These are phyloP conservation scores for Ptychoptera contaminata DNA, from an alignment of 2,888 invertebrate genomes.

Conservation along the genomic window DNA sequence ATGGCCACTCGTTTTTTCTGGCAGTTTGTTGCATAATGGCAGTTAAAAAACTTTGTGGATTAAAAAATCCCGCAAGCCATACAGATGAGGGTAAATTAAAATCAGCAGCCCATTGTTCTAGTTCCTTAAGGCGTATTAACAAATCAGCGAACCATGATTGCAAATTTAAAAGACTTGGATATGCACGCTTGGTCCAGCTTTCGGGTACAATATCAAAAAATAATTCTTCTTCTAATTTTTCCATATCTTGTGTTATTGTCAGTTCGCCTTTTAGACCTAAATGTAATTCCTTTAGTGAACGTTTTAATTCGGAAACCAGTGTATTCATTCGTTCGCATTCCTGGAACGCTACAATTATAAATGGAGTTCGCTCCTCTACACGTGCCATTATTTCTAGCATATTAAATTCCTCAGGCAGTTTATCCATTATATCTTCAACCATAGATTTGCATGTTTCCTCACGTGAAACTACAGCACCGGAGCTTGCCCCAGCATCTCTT, in stretches of 20 bases:
- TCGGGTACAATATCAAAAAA: constrained; percentile 82
- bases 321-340: constrained; percentile 92
- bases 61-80: constrained; percentile 92
- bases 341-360: constrained; percentile 78
- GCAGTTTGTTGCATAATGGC: constrained; percentile 97
- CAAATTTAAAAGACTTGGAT: constrained; percentile 71
- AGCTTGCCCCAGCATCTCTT: constrained; percentile 56
- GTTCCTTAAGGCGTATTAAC: constrained; percentile 56
- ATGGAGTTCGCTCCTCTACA: constrained; percentile 80
- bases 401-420: constrained; percentile 78
- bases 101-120: constrained; percentile 79
- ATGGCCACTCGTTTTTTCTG: constrained; percentile 87
- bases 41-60: constrained; percentile 90
- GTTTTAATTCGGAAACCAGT: constrained; percentile 62
- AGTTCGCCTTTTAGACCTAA: constrained; percentile 86
- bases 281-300: constrained; percentile 71
- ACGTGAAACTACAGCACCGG: constrained; percentile 44
- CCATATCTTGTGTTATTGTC: constrained; percentile 87
- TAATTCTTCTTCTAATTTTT: constrained; percentile 66
- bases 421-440: constrained; percentile 76
- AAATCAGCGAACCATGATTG: constrained; percentile 82
- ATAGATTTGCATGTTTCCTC: constrained; percentile 54
- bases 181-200: constrained; percentile 72
- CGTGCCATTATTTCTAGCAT: constrained; percentile 71
- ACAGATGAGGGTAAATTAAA: constrained; percentile 76